These are phyloP conservation scores for Indicator maculatus DNA, from an alignment of 2,113 vertebrate genomes.

Conservation along the genomic window DNA sequence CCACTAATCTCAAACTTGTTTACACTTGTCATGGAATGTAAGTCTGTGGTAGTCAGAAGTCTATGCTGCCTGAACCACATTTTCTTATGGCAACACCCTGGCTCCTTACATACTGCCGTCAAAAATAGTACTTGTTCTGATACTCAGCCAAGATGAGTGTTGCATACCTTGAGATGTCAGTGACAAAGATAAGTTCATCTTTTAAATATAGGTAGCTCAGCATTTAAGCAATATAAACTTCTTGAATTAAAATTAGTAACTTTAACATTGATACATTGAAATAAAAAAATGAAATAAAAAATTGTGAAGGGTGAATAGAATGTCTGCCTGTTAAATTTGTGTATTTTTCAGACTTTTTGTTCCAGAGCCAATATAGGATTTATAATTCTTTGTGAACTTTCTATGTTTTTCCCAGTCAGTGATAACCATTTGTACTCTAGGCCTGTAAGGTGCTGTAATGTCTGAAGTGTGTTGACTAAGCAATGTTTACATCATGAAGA, in stretches of 20 bases:
- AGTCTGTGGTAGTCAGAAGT: not conserved
- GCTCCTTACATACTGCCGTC: accelerated
- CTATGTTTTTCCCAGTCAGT: not conserved
- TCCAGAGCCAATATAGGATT: not conserved
- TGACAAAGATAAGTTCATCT: not conserved
- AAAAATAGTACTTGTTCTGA: not conserved
- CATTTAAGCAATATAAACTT: not conserved
- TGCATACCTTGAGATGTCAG: not conserved
- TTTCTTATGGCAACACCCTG: accelerated
- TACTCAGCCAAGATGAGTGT: not conserved
- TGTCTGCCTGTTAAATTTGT: not conserved
- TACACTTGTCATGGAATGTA: not conserved
- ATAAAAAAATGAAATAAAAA: not conserved
- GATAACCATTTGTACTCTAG: not conserved
- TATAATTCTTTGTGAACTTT: not conserved
- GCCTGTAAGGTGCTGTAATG: not conserved
- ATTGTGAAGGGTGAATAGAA: not conserved
- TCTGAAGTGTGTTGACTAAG: not conserved
- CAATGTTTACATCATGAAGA: not conserved
- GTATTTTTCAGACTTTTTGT: not conserved
- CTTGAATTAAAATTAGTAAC: not conserved
- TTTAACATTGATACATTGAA: not conserved
- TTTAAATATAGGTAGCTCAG: not conserved
- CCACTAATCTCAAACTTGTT: not conserved
- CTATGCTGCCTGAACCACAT: not conserved